Base-by-base conservation (phyloP, 2,113 vertebrate genomes). In the Python bivittatus region DNA sequence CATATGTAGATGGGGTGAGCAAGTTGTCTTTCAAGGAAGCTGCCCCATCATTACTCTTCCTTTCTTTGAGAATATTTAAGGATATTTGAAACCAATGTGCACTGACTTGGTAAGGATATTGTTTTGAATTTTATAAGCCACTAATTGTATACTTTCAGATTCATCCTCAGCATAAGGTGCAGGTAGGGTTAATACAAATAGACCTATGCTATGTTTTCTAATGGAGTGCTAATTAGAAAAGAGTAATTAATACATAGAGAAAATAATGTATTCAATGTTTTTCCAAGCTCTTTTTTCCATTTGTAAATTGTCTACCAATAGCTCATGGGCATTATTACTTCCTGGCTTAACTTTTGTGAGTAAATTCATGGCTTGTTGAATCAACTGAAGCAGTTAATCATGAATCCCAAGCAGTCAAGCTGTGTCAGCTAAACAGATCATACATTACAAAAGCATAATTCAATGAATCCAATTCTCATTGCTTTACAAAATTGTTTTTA, bases 241-340 rank as follows among this genome's bases (percentile, higher is more conserved):
- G 91, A 95, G 88, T 83, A 84, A 90, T 93, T 94, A 93, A 93
- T 94, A 95, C 87, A 93, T 90, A 91, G 52, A 60, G 88, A 89
- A 53, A 95, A 93, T 95, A 94, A 97, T 93, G 95, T 94, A 94
- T 96, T 92, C 88, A 95, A 79, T 89, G 0, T 0, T 29, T 95
- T 61, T 48, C 17, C 92, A 93, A 85, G 56, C 94, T 57, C 87
- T 95, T 88, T 48, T 88, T 86, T 3, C 54, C 93, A 91, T 86
- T 91, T 90, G 92, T 90, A 95, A 96, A 95, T 91, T 93, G 93
- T 86, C 90, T 92, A 95, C 92, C 93, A 94, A 93, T 17, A 52
- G 94, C 60, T 93, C 88, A 88, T 54, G 64, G 92, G 42, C 54
- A 93, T 87, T 92, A 91, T 92, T 84, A 91, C 93, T 79, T 42